phyloP scores from a whole-genome alignment of 2,797 vertebrate species.

The Chiroxiphia lanceolata region DNA sequence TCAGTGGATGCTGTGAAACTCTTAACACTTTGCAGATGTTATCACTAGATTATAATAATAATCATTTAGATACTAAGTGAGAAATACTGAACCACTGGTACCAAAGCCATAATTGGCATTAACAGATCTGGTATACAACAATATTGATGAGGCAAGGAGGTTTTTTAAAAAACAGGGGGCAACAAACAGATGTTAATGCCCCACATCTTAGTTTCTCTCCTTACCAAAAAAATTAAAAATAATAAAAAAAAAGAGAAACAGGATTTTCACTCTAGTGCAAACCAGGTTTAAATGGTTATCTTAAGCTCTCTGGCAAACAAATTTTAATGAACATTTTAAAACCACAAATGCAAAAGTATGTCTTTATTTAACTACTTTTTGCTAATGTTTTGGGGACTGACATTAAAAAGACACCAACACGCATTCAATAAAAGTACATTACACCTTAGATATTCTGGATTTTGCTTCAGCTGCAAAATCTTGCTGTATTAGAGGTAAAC shows the following conservation, averaged over 20 bases:
- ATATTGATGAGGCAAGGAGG: neutral
- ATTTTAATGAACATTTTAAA: neutral
- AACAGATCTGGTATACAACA: neutral
- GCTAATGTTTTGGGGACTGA: neutral
- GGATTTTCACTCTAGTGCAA: neutral
- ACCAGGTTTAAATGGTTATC: neutral
- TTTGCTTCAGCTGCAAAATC: neutral
- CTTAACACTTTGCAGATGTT: neutral
- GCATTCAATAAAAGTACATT: neutral
- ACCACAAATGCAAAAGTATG: rapidly evolving
- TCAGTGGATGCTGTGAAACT: neutral
- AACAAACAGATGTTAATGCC: neutral
- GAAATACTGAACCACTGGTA: neutral
- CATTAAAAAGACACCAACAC: neutral
- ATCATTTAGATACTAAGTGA: neutral
- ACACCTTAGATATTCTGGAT: neutral
- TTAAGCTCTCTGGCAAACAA: neutral
- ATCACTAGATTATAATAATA: neutral
- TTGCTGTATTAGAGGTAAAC: neutral
- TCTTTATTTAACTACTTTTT: neutral
- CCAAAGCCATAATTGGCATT: neutral
- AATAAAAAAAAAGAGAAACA: neutral
- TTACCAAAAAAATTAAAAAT: neutral
- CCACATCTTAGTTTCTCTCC: neutral
- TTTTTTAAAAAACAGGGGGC: neutral